A percentile compares a stretch with the other conserved stretches of the same genome.
phyloP scores from a whole-genome alignment of 2,113 vertebrate species.

The Phaethornis superciliosus region DNA sequence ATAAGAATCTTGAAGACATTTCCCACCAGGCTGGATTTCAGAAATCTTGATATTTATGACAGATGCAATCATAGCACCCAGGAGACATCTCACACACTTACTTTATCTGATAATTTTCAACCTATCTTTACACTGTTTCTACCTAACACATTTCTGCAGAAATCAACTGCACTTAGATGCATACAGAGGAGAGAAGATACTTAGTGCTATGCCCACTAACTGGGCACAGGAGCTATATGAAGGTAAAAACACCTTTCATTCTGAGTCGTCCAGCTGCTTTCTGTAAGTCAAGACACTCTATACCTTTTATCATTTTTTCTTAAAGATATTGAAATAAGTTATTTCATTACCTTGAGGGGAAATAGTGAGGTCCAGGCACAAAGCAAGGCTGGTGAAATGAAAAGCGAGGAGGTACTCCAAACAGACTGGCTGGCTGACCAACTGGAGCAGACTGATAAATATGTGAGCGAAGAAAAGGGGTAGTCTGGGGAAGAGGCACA shows the following conservation, averaged over 20 bases:
- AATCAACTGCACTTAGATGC: neutral
- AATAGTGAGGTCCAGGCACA: slow-evolving; percentile 72
- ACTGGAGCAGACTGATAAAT: slow-evolving; percentile 53
- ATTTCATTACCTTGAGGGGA: slow-evolving; percentile 79
- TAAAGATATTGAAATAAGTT: neutral
- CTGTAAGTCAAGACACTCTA: neutral
- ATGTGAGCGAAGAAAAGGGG: slow-evolving; percentile 64
- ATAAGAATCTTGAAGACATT: neutral
- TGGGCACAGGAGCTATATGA: neutral
- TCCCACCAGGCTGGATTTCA: neutral
- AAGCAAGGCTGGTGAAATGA: slow-evolving; percentile 74
- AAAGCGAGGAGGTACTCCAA: slow-evolving; percentile 65
- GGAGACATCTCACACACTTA: neutral
- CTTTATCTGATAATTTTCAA: neutral
- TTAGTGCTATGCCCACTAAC: neutral
- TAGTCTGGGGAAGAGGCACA: slow-evolving; percentile 55
- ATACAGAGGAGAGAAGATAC: neutral
- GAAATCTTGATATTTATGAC: neutral
- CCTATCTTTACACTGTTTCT: neutral
- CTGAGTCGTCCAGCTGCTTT: neutral
- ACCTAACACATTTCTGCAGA: neutral
- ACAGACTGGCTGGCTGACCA: slow-evolving; percentile 52
- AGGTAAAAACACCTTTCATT: neutral
- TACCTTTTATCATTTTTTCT: neutral
- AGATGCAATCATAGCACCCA: neutral